A percentile compares a stretch with the other conserved stretches of the same genome.
Evolutionary conservation across 92 coral and sea anemone species (phyloP).

Genomic region (Parazoanthus darwini): DNA sequence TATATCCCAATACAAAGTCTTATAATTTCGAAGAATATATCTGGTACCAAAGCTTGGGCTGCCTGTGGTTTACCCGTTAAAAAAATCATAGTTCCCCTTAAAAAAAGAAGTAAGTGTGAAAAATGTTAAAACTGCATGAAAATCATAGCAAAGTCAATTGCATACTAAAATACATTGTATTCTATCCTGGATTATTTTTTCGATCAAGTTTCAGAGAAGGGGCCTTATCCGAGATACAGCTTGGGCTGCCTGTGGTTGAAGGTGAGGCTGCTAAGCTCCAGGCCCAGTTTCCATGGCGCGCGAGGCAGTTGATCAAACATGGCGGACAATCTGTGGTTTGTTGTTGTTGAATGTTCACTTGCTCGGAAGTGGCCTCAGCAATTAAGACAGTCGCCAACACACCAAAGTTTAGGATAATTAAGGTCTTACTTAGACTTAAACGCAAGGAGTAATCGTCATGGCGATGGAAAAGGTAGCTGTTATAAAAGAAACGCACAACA

Average conservation of each 20-base stretch:
- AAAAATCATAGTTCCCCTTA: too few relatives aligned
- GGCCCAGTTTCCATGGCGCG: slow-evolving; percentile 35
- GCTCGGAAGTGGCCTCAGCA: not conserved
- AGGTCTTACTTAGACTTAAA: not conserved
- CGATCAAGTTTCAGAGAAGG: too few relatives aligned
- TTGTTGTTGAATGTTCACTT: not conserved
- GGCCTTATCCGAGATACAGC: too few relatives aligned
- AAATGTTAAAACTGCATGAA: too few relatives aligned
- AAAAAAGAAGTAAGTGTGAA: too few relatives aligned
- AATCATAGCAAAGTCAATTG: too few relatives aligned
- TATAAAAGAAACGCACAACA: slow-evolving; percentile 91
- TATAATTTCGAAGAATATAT: too few relatives aligned
- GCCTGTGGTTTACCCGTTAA: too few relatives aligned
- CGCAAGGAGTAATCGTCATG: slow-evolving; percentile 48
- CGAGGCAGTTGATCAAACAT: slow-evolving; percentile 28
- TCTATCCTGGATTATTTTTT: too few relatives aligned
- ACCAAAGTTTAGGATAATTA: not conserved
- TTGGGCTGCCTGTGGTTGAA: not conserved
- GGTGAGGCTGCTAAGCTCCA: not conserved
- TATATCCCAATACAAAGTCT: too few relatives aligned
- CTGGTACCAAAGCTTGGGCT: too few relatives aligned
- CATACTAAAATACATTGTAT: too few relatives aligned
- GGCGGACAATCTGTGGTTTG: slow-evolving; percentile 17
- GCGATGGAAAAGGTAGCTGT: slow-evolving; percentile 96
- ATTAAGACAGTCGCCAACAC: not conserved